A percentile compares a stretch with the other conserved stretches of the same genome.
Conservation (phyloP, 2,113 vertebrate genomes). For the Donacobius atricapilla region DNA sequence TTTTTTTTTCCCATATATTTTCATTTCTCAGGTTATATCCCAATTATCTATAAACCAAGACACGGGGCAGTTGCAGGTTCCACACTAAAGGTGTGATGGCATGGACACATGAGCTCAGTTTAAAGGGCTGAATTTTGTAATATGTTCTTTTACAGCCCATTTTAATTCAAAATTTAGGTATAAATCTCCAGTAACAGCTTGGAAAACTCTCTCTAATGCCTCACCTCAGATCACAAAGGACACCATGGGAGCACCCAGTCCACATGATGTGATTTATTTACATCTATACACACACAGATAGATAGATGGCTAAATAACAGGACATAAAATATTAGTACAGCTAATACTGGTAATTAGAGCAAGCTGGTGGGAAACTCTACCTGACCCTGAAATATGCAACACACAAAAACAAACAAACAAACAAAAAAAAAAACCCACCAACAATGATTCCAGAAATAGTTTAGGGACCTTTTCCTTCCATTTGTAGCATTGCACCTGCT, state of each 20-base stretch:
- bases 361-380: background rate
- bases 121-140: background rate
- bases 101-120: fast-evolving
- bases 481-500: background rate
- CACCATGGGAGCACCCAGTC: background rate
- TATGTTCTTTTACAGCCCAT: background rate
- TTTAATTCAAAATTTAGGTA: background rate
- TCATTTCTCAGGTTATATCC: background rate
- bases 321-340: background rate
- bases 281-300: background rate
- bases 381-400: background rate
- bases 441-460: background rate
- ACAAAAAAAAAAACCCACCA: no score
- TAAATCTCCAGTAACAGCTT: background rate
- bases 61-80: background rate
- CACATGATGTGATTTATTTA: background rate
- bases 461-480: background rate
- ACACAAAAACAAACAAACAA: no score
- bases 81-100: background rate
- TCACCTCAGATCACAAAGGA: background rate
- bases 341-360: background rate
- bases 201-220: background rate
- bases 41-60: background rate
- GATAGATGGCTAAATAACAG: background rate
- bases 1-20: background rate